phyloP scores from a whole-genome alignment of 1,140 invertebrate genomes.

The Teleogryllus occipitalis region DNA sequence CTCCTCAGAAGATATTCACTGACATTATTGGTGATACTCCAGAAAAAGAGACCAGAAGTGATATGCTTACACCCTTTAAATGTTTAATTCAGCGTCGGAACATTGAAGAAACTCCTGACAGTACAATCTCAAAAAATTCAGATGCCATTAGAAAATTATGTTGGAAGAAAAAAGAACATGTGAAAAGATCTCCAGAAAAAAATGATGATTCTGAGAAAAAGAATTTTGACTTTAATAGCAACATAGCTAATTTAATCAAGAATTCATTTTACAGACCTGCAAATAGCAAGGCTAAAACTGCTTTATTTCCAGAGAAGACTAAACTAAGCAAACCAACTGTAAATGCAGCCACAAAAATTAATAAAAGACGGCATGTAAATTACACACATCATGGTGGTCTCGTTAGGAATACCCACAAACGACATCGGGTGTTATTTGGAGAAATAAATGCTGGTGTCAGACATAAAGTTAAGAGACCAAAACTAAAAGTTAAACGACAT shows the following conservation, averaged over 20 bases:
- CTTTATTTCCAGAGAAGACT: neutral
- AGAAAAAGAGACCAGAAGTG: neutral
- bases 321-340: no score
- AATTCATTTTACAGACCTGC: neutral
- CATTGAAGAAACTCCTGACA: neutral
- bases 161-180: neutral
- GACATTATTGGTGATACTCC: neutral
- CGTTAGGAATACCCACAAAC: neutral
- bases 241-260: neutral
- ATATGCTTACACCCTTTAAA: neutral
- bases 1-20: neutral
- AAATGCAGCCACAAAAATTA: no score
- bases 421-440: slow-evolving; percentile 23
- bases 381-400: neutral
- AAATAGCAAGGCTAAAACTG: neutral
- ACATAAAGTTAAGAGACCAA: slow-evolving; percentile 35
- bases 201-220: neutral
- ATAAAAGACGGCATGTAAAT: neutral
- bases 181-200: neutral
- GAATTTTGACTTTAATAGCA: neutral
- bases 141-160: neutral
- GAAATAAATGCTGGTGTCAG: slow-evolving; percentile 36
- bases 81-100: neutral
- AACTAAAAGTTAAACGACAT: slow-evolving; percentile 26
- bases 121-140: neutral